Percentiles rank a stretch among this genome's conserved stretches.
These are phyloP conservation scores for Larimichthys crocea DNA, from an alignment of 2,113 vertebrate genomes.

Conservation along the genomic window DNA sequence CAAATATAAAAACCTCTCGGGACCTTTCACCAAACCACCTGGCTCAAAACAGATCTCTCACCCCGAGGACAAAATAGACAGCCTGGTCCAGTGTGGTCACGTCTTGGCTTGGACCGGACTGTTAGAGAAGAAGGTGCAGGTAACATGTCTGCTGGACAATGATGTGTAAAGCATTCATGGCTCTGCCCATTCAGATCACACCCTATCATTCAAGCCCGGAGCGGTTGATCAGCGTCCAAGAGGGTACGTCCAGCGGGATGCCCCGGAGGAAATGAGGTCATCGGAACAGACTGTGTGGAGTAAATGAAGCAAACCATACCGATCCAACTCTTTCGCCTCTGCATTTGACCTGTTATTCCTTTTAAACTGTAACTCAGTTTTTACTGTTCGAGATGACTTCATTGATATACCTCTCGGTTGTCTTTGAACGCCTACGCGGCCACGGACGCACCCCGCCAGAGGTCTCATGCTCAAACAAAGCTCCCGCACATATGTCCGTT, in stretches of 20 bases:
- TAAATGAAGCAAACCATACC: constrained; percentile 49
- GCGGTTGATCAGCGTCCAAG: constrained; percentile 80
- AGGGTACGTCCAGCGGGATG: constrained; percentile 84
- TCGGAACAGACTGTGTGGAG: constrained; percentile 43
- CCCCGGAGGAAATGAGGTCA: constrained; percentile 88
- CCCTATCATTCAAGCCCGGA: constrained; percentile 79
- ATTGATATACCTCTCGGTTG: constrained; percentile 56
- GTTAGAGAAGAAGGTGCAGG: constrained; percentile 31
- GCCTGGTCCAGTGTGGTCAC: neutral
- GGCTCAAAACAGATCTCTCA: constrained; percentile 6
- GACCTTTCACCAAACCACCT: constrained; percentile 18
- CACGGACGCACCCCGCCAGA: constrained; percentile 14
- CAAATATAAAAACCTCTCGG: constrained; percentile 1
- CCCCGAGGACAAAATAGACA: neutral
- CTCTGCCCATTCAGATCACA: constrained; percentile 80
- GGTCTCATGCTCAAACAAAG: constrained; percentile 56
- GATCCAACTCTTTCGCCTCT: constrained; percentile 55
- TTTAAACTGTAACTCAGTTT: constrained; percentile 41
- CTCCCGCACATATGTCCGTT: constrained; percentile 70
- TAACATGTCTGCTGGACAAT: constrained; percentile 37
- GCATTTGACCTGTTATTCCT: constrained; percentile 54
- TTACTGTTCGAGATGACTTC: constrained; percentile 66
- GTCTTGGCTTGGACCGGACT: constrained; percentile 23
- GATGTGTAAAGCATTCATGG: constrained; percentile 66
- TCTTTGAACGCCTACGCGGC: constrained; percentile 64